Evolutionary conservation across 1,140 invertebrate genomes (phyloP), one percentile per base, ranked within the genome.

Genomic region (Laodelphax striatellus): DNA sequence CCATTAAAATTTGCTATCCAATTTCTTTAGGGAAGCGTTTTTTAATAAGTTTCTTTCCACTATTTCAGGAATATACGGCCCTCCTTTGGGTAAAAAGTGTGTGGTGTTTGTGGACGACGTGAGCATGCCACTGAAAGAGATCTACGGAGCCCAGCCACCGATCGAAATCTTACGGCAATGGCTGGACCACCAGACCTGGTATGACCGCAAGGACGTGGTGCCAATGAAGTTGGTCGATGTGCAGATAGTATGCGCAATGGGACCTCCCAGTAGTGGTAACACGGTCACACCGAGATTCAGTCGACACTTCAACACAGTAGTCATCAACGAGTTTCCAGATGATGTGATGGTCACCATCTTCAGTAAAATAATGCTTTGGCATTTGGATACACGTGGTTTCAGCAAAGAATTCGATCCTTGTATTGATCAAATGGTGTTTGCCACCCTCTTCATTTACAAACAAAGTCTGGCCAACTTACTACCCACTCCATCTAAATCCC

Each of bases 91-190:
- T 1, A 95, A 92, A 71, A 85, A 85, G 64, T 86, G 86, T 76
- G 85, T 97, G 13, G 81, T 96, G 22, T 97, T 97, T 72, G 88
- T 97, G 5, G 94, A 97, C 70, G 94, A 97, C 71, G 80, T 97
- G 4, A 95, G 92, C 64, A 92, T 96, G 89, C 93, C 93, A 0
- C 73, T 88, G 63, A 83, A 86, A 59, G 90, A 93, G 74, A 80
- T 80, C 6, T 95, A 92, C 70, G 92, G 92, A 0, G 92, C 92
- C 1, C 92, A 95, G 73, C 92, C 93, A 0, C 90, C 93, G 0
- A 91, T 97, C 52, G 94, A 97, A 72, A 73, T 97, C 19, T 70
- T 97, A 1, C 76, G 94, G 14, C 93, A 96, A 74, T 90, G 87
- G 80, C 76, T 95, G 14, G 94, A 97, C 74, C 88, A 96, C 63